These are phyloP conservation scores for Microplitis mediator DNA, from an alignment of 1,140 invertebrate genomes.

Conservation along the genomic window DNA sequence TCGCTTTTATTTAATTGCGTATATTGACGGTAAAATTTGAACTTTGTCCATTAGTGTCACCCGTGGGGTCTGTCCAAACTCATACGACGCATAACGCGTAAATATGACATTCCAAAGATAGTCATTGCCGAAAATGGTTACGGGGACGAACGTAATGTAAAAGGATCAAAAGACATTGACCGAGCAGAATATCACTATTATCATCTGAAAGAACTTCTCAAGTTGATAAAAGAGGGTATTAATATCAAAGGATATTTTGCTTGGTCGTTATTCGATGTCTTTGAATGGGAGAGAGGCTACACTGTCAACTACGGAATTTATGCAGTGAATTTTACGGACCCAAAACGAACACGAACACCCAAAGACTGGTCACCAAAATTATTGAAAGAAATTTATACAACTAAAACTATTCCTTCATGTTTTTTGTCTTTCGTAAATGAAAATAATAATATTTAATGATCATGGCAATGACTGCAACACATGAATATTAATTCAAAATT, in stretches of 20 bases:
- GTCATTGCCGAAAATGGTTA: constrained; percentile 67
- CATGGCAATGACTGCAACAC: no score
- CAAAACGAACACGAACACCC: constrained; percentile 67
- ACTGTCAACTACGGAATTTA: constrained; percentile 54
- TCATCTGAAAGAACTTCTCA: constrained; percentile 47
- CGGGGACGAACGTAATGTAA: constrained; percentile 59
- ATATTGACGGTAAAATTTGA: no score
- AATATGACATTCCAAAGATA: constrained; percentile 53
- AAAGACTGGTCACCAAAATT: constrained; percentile 69
- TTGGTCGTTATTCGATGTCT: constrained; percentile 81
- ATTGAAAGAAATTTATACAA: constrained; percentile 59
- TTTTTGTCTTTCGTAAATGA: no score
- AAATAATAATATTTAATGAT: no score
- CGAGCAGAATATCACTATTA: constrained; percentile 56
- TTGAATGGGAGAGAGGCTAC: constrained; percentile 74
- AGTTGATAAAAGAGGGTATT: constrained; percentile 57
- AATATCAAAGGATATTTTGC: constrained; percentile 69
- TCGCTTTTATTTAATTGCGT: no score
- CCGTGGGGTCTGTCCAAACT: constrained; percentile 57
- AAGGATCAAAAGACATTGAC: constrained; percentile 63
- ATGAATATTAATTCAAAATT: no score
- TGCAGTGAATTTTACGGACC: constrained; percentile 63
- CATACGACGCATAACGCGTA: constrained; percentile 56
- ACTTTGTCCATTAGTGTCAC: constrained; percentile 42
- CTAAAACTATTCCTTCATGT: background rate